phyloP scores from a whole-genome alignment of 2,888 invertebrate genomes.

The Dichetophora obliterata region DNA sequence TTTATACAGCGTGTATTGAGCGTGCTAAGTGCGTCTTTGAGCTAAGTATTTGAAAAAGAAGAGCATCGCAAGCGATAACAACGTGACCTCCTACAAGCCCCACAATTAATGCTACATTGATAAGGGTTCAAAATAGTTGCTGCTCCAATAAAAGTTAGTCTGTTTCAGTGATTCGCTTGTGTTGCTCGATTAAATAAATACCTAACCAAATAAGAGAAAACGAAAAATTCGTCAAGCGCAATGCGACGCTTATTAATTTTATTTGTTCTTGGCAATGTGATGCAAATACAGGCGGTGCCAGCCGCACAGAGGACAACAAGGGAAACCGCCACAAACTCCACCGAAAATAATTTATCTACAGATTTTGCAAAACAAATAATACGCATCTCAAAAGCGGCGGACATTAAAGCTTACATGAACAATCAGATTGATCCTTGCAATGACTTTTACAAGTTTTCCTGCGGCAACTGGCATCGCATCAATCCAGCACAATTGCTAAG shows the following conservation, averaged over 20 bases:
- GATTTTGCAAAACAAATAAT: conserved; percentile 70
- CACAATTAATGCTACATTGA: neutral
- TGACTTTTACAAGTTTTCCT: conserved; percentile 87
- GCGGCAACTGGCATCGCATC: conserved; percentile 80
- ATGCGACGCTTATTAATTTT: neutral
- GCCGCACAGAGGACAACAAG: neutral
- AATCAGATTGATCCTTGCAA: conserved; percentile 79
- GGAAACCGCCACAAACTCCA: neutral
- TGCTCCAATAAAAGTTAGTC: conserved; percentile 15
- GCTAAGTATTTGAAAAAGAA: neutral
- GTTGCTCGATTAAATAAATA: neutral
- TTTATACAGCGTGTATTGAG: no score
- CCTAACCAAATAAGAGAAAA: neutral
- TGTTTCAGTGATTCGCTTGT: neutral
- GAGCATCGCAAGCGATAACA: conserved; percentile 10
- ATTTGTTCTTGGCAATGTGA: neutral
- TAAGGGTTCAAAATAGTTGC: neutral
- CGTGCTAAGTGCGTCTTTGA: no score
- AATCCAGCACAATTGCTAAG: conserved; percentile 58
- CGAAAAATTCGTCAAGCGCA: neutral
- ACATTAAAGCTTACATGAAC: conserved; percentile 83
- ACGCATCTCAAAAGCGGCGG: conserved; percentile 74
- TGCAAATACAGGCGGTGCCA: neutral
- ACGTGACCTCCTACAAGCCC: conserved; percentile 11
- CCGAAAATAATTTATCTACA: conserved; percentile 48